Evolutionary conservation across 2,888 invertebrate genomes (phyloP), one percentile per base, ranked within the genome.

Genomic region (Hedya salicella): DNA sequence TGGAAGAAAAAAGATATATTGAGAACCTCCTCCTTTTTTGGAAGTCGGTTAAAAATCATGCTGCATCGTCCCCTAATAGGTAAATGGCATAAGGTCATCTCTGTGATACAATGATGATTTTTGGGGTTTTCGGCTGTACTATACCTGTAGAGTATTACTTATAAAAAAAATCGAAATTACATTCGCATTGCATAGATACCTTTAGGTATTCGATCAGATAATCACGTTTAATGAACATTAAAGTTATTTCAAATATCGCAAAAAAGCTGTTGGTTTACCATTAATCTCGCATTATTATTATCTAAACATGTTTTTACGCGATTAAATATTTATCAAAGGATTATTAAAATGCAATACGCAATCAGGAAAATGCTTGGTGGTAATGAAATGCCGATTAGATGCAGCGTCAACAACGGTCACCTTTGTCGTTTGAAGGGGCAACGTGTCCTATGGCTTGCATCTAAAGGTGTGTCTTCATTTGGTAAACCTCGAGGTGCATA

Each of bases 321-420:
- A 53, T 36, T 53, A 0, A 13, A 53, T 53, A 39, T 53, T 53
- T 19, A 19, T 53, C 4, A 53, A n/a, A 19, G 53, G 14, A 39
- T 25, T 13, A 30, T 60, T 60, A 60, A 49, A 49, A 50, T 42
- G 50, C 49, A 60, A 50, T 19, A 32, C 11, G 32, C 19, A 16
- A 4, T 5, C 48, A 39, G 59, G 61, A 52, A 61, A 42, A 40
- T 49, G 11, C 21, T 40, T 49, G 13, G 21, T 14, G 49, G 19
- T 49, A 40, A 48, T 49, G 6, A 49, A 49, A 36, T 21, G 11
- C 2, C 17, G 4, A 3, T 16, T 40, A 49, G 21, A 25, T 16
- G 17, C 30, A 40, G 50, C 50, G 61, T 50, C 50, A 50, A 17
- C 50, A 50, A 17, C 17, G 17, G 42, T 30, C 42, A 42, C 40